phyloP scores from a whole-genome alignment of 2,888 invertebrate genomes.

The Thera obeliscata region DNA sequence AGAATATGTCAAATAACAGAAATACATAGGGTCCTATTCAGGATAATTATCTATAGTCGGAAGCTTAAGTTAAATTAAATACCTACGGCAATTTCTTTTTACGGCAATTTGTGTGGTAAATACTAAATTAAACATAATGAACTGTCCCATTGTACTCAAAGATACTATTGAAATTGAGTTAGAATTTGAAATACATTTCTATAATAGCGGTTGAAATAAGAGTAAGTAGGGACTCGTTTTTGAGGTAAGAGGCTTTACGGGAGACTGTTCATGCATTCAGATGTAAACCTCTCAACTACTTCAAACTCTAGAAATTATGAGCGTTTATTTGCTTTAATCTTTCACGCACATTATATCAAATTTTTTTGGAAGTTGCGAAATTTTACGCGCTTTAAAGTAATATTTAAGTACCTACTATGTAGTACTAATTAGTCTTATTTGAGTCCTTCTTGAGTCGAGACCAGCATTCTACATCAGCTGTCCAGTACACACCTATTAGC shows the following conservation, averaged over 20 bases:
- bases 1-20: too few relatives aligned
- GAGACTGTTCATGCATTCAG: background rate
- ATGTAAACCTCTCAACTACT: background rate
- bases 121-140: slow-evolving; percentile 28
- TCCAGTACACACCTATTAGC: too few relatives aligned
- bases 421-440: too few relatives aligned
- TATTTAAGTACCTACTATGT: too few relatives aligned
- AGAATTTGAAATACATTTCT: slow-evolving; percentile 19
- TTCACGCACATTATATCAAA: background rate
- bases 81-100: slow-evolving; percentile 19
- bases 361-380: background rate
- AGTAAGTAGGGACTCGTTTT: background rate
- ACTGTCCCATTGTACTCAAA: slow-evolving; percentile 17
- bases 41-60: too few relatives aligned
- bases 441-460: too few relatives aligned
- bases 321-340: background rate
- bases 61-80: slow-evolving; percentile 22
- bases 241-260: slow-evolving; percentile 17
- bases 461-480: too few relatives aligned
- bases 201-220: background rate
- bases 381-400: too few relatives aligned
- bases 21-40: too few relatives aligned
- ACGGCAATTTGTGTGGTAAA: slow-evolving; percentile 15
- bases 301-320: background rate
- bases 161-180: slow-evolving; percentile 24